Percentiles rank a stretch among this genome's conserved stretches.
These are phyloP conservation scores for Ashinkailepas kermadecensis DNA, from an alignment of 2,888 invertebrate species.

Conservation along the genomic window DNA sequence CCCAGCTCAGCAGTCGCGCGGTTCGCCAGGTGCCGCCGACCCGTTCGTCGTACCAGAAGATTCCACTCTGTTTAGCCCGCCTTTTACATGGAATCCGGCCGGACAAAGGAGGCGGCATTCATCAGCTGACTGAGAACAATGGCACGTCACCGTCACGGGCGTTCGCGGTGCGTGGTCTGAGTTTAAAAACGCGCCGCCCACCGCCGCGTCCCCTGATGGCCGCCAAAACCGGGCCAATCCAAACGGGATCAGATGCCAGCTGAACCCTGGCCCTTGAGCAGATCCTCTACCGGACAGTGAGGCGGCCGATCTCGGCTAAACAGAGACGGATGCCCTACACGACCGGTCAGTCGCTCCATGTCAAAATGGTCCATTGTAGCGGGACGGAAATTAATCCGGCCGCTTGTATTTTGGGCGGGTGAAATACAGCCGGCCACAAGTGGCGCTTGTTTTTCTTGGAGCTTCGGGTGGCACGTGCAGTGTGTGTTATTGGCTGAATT, in stretches of 20 bases:
- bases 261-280: too few relatives aligned
- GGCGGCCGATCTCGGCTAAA: not conserved
- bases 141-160: not conserved
- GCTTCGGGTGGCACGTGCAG: not conserved
- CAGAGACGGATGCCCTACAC: not conserved
- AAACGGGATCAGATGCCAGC: not conserved
- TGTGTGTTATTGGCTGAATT: not conserved
- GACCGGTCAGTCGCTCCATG: not conserved
- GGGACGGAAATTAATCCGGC: not conserved
- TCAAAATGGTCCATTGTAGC: not conserved
- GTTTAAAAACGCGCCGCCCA: not conserved
- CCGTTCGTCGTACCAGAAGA: not conserved
- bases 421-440: not conserved
- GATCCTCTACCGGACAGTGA: not conserved
- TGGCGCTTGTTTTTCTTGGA: constrained; percentile 2
- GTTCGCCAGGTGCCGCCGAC: too few relatives aligned
- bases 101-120: not conserved
- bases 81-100: not conserved
- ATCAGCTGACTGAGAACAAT: constrained; percentile 1
- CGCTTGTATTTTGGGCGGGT: not conserved
- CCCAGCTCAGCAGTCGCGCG: too few relatives aligned
- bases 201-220: not conserved
- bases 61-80: not conserved
- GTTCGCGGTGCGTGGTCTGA: not conserved
- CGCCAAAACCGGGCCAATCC: not conserved